Conservation (phyloP, 2,113 vertebrate species). For the Grus americana region DNA sequence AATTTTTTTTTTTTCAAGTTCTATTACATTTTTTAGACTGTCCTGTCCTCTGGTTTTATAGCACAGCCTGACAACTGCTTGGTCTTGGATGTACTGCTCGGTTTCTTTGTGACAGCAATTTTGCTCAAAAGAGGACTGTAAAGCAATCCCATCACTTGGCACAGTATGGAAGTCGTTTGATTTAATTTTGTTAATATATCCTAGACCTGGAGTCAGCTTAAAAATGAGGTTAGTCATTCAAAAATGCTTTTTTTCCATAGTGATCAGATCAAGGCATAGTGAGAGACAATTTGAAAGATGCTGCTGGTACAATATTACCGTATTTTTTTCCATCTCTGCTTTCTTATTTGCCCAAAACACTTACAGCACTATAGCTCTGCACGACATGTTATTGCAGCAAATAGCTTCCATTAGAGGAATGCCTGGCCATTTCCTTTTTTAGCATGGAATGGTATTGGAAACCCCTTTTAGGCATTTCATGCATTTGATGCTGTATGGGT, state of each 20-base stretch:
- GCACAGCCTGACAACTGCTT: background rate
- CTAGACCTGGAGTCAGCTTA: background rate
- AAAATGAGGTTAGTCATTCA: background rate
- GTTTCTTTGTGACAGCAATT: background rate
- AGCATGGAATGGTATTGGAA: constrained; percentile 52
- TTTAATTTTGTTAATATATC: background rate
- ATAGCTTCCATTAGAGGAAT: constrained; percentile 72
- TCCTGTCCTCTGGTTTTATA: background rate
- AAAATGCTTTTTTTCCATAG: background rate
- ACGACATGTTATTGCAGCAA: constrained; percentile 69
- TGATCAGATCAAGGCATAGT: background rate
- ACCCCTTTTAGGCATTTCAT: constrained; percentile 72
- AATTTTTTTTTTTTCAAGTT: background rate
- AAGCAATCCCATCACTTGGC: background rate
- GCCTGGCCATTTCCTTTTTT: constrained; percentile 60
- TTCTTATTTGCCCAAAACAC: constrained; percentile 47
- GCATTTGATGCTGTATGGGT: constrained; percentile 65
- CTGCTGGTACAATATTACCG: background rate
- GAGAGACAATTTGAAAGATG: background rate
- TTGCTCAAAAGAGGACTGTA: background rate
- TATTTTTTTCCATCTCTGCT: constrained; percentile 34
- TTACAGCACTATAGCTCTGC: constrained; percentile 35
- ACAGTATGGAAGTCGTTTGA: background rate
- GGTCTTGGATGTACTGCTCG: accelerated
- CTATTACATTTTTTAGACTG: background rate